Evolutionary conservation across 2,113 vertebrate species (phyloP), one percentile per base, ranked within the genome.

Genomic region (Mobula birostris): DNA sequence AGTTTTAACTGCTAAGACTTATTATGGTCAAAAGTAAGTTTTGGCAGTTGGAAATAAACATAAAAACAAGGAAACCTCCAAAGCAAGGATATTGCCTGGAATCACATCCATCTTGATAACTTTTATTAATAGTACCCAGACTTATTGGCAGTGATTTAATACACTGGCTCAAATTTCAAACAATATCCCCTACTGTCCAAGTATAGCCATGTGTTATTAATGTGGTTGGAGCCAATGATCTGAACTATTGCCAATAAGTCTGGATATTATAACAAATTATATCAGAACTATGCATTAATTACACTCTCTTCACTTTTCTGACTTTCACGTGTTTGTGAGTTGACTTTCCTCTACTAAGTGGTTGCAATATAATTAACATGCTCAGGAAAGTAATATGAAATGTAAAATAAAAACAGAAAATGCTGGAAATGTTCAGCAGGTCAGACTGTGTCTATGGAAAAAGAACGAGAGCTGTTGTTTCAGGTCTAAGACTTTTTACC

Each of bases 121-220:
- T 63, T 90, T 66, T 90, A 90, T 90, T 90, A 90, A 90, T 58
- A 90, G 85, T 66, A 32, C 85, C 29, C 85, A 90, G 85, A 90
- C 85, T 90, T 90, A 90, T 68, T 90, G 85, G 85, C 85, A 90
- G 61, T 90, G 85, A 66, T 90, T 90, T 90, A 90, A 90, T 90
- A 63, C 32, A 66, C 63, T 90, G 85, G 85, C 85, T 66, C 61
- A 19, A n/a, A 90, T 90, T 90, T 90, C 85, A 90, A 90, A 90
- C 29, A 90, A 66, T 61, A 90, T 90, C 85, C 61, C 85, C 61
- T 90, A 66, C 85, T 90, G 85, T 90, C 85, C 85, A 90, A 90
- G 61, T 66, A 66, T n/a, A 90, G 85, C 61, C 85, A 90, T 90
- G 85, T 90, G 85, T 90, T 90, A 90, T 90, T 90, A 90, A 90